These are phyloP conservation scores for Myopa testacea DNA, from an alignment of 2,888 invertebrate genomes.

Conservation along the genomic window DNA sequence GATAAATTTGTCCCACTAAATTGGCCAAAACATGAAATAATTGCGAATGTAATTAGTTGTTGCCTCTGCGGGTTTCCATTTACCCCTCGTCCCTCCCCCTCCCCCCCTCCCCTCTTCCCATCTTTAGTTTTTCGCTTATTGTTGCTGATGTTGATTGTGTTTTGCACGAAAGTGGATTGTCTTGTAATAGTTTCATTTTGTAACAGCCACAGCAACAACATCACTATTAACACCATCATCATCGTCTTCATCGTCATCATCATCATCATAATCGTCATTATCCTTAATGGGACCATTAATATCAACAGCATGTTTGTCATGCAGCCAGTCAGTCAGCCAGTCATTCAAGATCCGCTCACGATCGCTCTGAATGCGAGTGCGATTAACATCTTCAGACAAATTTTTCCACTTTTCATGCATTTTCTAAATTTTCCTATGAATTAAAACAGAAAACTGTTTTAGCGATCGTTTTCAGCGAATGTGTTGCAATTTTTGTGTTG, in stretches of 20 bases:
- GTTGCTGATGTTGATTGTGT: not conserved
- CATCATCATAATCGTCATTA: constrained; percentile 20
- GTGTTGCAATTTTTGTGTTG: constrained; percentile 19
- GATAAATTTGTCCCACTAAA: constrained; percentile 69
- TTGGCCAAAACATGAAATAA: constrained; percentile 70
- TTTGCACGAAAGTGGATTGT: constrained; percentile 50
- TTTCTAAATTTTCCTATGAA: constrained; percentile 53
- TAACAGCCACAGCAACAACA: constrained; percentile 50
- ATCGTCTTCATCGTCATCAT: constrained; percentile 39
- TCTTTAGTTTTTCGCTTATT: not conserved
- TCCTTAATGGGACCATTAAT: constrained; percentile 33
- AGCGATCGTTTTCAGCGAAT: constrained; percentile 5
- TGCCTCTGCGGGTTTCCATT: constrained; percentile 55
- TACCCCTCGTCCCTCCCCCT: not conserved
- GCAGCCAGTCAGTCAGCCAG: constrained; percentile 32
- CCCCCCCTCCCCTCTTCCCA: not conserved
- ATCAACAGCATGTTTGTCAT: constrained; percentile 14
- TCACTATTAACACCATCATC: constrained; percentile 45
- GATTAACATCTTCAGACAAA: constrained; percentile 67
- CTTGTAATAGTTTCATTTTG: constrained; percentile 55
- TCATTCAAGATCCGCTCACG: constrained; percentile 42
- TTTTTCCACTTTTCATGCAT: constrained; percentile 53
- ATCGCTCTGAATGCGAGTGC: constrained; percentile 53
- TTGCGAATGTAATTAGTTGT: constrained; percentile 70
- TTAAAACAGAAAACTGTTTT: constrained; percentile 57